Base-by-base conservation (phyloP, 2,888 invertebrate genomes). In the Noctua comes region DNA sequence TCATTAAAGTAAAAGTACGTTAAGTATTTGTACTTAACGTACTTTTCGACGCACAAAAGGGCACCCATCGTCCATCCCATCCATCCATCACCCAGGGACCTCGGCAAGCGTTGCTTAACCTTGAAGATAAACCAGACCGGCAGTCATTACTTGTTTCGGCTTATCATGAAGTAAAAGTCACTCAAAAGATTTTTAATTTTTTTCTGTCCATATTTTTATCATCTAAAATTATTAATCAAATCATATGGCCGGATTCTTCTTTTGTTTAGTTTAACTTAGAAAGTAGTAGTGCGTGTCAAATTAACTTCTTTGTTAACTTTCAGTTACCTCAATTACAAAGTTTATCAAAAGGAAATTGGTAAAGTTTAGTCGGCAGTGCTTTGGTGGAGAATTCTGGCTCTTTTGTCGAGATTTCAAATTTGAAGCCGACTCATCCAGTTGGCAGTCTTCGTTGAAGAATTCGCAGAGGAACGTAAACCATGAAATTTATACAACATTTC, bases 221-320 rank as follows among this genome's bases (percentile, higher is more conserved):
- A 36, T 36, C 36, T 6, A 48, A 54, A 24, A 54, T 54, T 24
- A n/a, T 62, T 59, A 46, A 48, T 36, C 5, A 59, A 72, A 71
- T 57, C 31, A 57, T 75, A 31, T 76, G 0, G 24, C 31, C 16
- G 18, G 16, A 65, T 66, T 48, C 24, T 40, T 36, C 59, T 40
- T 48, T 77, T 68, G 40, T 59, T 31, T 21, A 13, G 68, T 68
- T 79, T 68, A 48, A 59, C 66, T 77, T 59, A 68, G 24, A n/a
- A 66, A 24, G 36, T 66, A 78, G 36, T 57, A 27, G 59, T 1
- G 24, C 59, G 10, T 54, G n/a, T 36, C 31, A 13, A 80, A 80
- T 79, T 59, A 40, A 11, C 43, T 80, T 64, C 72, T 43, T 70
- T 80, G 31, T 27, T 64, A 70, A 80, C 51, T 78, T 80, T 24